phyloP scores from a whole-genome alignment of 2,113 vertebrate genomes.

The Melanotaenia duboulayi region DNA sequence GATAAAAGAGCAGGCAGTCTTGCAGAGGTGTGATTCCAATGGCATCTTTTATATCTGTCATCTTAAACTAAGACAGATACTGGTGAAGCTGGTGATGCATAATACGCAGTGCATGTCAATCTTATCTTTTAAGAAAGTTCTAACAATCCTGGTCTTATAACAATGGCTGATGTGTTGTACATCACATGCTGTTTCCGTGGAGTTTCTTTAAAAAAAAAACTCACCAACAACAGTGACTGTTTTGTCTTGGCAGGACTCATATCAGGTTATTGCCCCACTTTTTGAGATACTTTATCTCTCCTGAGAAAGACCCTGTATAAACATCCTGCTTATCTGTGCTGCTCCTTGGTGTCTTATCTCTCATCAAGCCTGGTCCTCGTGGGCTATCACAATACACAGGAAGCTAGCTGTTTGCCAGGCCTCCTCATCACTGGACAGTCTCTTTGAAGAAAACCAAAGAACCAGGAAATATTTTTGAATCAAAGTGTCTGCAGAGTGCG shows the following conservation, averaged over 20 bases:
- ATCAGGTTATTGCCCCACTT: slow-evolving; percentile 61
- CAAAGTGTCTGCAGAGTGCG: slow-evolving; percentile 38
- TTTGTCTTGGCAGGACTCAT: slow-evolving; percentile 57
- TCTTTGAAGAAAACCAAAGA: slow-evolving; percentile 63
- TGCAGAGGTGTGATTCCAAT: slow-evolving; percentile 42
- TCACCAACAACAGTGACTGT: slow-evolving; percentile 37
- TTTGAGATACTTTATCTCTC: slow-evolving; percentile 61
- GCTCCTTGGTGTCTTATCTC: slow-evolving; percentile 61
- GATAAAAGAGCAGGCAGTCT: slow-evolving; percentile 28
- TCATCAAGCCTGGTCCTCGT: slow-evolving; percentile 51
- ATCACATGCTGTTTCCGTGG: slow-evolving; percentile 31
- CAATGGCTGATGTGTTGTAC: slow-evolving; percentile 24
- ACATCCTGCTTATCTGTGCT: slow-evolving; percentile 70
- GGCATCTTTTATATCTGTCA: slow-evolving; percentile 52
- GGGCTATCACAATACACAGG: slow-evolving; percentile 67
- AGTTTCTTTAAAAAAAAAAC: slow-evolving; percentile 25
- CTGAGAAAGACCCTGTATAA: slow-evolving; percentile 65
- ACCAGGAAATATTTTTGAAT: slow-evolving; percentile 53
- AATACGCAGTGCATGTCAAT: slow-evolving; percentile 20
- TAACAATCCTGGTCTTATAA: slow-evolving; percentile 29
- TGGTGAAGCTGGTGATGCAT: slow-evolving; percentile 15
- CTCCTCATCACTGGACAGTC: slow-evolving; percentile 41
- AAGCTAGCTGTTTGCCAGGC: slow-evolving; percentile 56
- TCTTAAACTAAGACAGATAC: slow-evolving; percentile 23
- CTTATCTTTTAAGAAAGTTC: slow-evolving; percentile 45